phyloP scores from a whole-genome alignment of 2,797 vertebrate species.

The Okamejei kenojei region DNA sequence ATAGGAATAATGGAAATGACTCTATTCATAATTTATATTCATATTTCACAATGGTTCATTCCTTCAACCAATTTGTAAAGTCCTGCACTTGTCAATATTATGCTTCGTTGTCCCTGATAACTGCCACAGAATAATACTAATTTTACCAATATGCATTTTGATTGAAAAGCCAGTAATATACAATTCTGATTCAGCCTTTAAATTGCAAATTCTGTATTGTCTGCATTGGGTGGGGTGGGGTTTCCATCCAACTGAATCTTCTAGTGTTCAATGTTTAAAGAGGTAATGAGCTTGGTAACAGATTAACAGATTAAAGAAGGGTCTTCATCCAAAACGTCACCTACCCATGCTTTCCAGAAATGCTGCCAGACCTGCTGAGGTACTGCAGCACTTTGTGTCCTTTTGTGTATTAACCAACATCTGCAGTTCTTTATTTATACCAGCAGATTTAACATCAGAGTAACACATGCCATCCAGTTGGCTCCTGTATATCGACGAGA shows the following conservation, averaged over 20 bases:
- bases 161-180: neutral
- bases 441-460: no score
- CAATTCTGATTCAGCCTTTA: neutral
- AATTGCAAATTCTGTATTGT: neutral
- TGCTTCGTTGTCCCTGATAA: neutral
- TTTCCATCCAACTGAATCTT: neutral
- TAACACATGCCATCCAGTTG: no score
- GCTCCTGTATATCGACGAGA: no score
- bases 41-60: neutral
- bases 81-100: neutral
- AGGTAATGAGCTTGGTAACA: neutral
- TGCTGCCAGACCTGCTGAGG: no score
- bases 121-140: neutral
- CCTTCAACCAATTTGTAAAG: neutral
- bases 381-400: no score
- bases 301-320: no score
- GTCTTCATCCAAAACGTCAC: no score
- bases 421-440: no score
- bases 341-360: no score
- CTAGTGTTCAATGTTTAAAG: neutral
- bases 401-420: no score
- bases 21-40: neutral
- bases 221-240: no score
- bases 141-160: neutral
- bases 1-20: neutral